Base-by-base conservation (phyloP, 1,140 invertebrate genomes). In the Drosophila simulans region DNA sequence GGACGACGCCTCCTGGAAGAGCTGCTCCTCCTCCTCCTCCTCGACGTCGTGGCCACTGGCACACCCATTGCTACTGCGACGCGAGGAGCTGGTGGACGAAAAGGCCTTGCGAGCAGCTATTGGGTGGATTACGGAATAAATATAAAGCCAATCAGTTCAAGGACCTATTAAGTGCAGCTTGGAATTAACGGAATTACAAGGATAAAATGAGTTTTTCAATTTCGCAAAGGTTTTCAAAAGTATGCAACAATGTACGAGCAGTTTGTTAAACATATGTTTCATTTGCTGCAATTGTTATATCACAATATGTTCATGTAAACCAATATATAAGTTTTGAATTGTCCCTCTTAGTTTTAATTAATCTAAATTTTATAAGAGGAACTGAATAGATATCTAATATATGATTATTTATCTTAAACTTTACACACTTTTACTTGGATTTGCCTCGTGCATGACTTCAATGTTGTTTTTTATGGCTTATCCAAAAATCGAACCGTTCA, bases 61-160 rank as follows among this genome's bases (percentile, higher is more conserved):
- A 17, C 48, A 27, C 8, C 10, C 54, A 58, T 63, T 60, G 58
- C 84, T 89, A 55, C 79, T 89, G 34, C 80, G 80, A 35, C 85
- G 72, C 56, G 84, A 89, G 0, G 84, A 90, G 43, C 81, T 90
- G 39, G 84, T 89, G 13, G 84, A 89, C 22, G 85, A 85, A 35
- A 90, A 89, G 11, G 85, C 85, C 65, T 89, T 89, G 13, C 80
- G 80, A 17, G 57, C 3, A 1, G 43, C 83, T 70, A 20, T 34
- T 17, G 20, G 17, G 4, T 8, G 31, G 2, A n/a, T 27, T 25
- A 42, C 37, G 5, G n/a, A 27, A n/a, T 46, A 35, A 1, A n/a
- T 25, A 25, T 46, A 25, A 25, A 25, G 10, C 1, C 31, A 31
- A 31, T 31, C 31, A 31, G 1, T 31, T 31, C 8, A 8, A 8